Evolutionary conservation across 2,113 vertebrate species (phyloP).

Genomic region (Hippocampus comes): DNA sequence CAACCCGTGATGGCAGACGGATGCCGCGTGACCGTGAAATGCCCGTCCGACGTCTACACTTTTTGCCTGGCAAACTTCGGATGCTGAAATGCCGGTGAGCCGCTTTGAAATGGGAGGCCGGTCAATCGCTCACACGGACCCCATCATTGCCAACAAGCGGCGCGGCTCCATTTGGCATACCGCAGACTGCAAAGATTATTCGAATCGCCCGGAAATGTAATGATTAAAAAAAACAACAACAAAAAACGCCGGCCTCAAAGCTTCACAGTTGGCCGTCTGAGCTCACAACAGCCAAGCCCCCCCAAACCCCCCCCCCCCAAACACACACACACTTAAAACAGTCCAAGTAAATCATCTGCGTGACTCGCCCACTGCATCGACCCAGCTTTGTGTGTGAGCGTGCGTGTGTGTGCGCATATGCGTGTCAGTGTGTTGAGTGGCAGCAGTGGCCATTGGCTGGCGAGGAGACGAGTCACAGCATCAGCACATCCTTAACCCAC

Average conservation of each 20-base stretch:
- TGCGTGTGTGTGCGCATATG: neutral
- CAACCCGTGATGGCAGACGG: neutral
- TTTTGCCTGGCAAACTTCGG: too few relatives aligned
- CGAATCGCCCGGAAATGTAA: too few relatives aligned
- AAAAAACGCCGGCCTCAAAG: too few relatives aligned
- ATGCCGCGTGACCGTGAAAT: neutral
- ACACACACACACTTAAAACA: too few relatives aligned
- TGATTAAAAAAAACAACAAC: too few relatives aligned
- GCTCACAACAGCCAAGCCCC: too few relatives aligned
- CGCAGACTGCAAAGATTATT: too few relatives aligned
- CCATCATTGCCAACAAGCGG: too few relatives aligned
- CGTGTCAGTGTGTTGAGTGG: slow-evolving; percentile 24
- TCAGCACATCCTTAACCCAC: slow-evolving; percentile 67
- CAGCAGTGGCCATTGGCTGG: slow-evolving; percentile 52
- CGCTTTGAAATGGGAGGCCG: slow-evolving; percentile 50
- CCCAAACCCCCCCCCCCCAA: too few relatives aligned
- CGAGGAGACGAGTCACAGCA: slow-evolving; percentile 41
- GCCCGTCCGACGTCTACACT: neutral
- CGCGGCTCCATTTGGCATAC: too few relatives aligned
- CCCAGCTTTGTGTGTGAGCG: neutral
- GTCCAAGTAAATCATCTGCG: too few relatives aligned
- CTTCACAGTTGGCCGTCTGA: too few relatives aligned
- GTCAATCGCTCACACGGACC: neutral
- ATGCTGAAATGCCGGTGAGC: neutral
- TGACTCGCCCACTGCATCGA: neutral